phyloP scores from a whole-genome alignment of 2,888 invertebrate genomes.

The Perithous albicinctus region DNA sequence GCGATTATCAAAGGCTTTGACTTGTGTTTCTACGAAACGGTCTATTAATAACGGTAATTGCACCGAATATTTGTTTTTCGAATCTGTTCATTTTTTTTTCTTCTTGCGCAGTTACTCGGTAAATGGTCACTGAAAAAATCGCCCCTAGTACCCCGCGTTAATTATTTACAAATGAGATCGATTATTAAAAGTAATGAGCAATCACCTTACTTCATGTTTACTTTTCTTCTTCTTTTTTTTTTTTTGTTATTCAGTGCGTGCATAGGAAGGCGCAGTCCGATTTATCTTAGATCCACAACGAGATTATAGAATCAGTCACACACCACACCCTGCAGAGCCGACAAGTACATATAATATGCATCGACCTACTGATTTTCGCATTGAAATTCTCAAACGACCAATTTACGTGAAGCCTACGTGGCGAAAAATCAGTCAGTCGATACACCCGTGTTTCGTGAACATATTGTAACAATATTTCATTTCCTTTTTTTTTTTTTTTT shows the following conservation, averaged over 20 bases:
- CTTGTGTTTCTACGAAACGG: constrained; percentile 26
- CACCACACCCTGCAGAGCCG: constrained; percentile 75
- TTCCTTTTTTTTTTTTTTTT: constrained; percentile 5
- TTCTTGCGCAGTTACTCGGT: constrained; percentile 44
- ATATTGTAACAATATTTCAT: constrained; percentile 41
- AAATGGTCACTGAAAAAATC: constrained; percentile 47
- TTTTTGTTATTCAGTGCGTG: constrained; percentile 71
- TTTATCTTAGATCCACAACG: constrained; percentile 64
- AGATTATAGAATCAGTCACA: constrained; percentile 73
- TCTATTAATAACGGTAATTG: constrained; percentile 39
- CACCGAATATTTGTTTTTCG: constrained; percentile 34
- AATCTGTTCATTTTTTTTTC: background rate
- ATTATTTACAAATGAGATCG: constrained; percentile 79
- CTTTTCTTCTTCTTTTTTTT: constrained; percentile 55
- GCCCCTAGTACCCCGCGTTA: constrained; percentile 56
- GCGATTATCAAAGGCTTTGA: constrained; percentile 50
- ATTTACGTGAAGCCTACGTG: no score
- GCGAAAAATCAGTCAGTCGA: constrained; percentile 41
- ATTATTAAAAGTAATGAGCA: constrained; percentile 78
- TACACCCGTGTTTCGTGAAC: constrained; percentile 30
- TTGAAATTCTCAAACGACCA: background rate
- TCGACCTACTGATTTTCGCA: constrained; percentile 32
- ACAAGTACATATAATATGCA: constrained; percentile 64
- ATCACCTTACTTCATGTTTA: constrained; percentile 69
- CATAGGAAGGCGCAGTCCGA: constrained; percentile 76